Evolutionary conservation across 2,797 vertebrate genomes (phyloP).

Genomic region (Microcaecilia unicolor): DNA sequence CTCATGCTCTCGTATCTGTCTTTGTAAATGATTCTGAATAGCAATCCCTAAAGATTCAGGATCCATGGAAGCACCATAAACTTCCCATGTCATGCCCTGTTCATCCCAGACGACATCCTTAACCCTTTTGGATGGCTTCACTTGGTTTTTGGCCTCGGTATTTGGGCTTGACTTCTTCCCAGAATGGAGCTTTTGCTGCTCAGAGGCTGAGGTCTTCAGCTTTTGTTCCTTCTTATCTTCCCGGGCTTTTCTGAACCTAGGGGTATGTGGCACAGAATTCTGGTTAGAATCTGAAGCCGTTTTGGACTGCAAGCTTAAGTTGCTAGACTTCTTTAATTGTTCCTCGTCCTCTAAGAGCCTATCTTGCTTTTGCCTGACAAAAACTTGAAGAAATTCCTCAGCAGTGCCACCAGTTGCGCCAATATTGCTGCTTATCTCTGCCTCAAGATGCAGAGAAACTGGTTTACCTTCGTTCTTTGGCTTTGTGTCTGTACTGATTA

Average conservation of each 20-base stretch:
- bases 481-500: neutral
- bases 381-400: neutral
- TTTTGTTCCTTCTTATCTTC: slow-evolving; percentile 28
- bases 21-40: slow-evolving; percentile 94
- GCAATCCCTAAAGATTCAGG: slow-evolving; percentile 89
- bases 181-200: slow-evolving; percentile 23
- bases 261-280: slow-evolving; percentile 11
- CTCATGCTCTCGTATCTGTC: slow-evolving; percentile 93
- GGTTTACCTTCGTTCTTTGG: slow-evolving; percentile 18
- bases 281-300: neutral
- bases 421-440: neutral
- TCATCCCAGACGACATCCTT: slow-evolving; percentile 94
- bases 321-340: neutral
- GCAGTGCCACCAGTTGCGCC: neutral
- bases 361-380: slow-evolving; percentile 15
- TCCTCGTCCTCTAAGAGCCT: neutral
- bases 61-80: slow-evolving; percentile 90
- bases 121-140: slow-evolving; percentile 55
- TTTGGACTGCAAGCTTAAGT: slow-evolving; percentile 23
- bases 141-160: slow-evolving; percentile 27
- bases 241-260: slow-evolving; percentile 18
- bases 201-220: slow-evolving; percentile 12
- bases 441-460: slow-evolving; percentile 16
- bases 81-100: slow-evolving; percentile 98
- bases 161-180: slow-evolving; percentile 45